Evolutionary conservation across 2,113 vertebrate species (phyloP).

Genomic region (Aegithalos caudatus): DNA sequence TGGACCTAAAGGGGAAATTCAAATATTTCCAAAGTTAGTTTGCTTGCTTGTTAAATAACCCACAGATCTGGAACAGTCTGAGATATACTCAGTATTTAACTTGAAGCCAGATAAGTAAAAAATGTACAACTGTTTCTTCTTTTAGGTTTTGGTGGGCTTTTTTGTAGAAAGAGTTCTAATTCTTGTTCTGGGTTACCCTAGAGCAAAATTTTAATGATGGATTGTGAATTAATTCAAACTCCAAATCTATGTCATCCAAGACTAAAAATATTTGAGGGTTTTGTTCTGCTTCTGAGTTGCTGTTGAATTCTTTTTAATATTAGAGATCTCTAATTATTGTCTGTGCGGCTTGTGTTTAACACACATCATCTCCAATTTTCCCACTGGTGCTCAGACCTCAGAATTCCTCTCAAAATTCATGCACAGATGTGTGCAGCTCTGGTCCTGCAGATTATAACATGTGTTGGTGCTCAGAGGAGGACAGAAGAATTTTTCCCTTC

Average conservation of each 20-base stretch:
- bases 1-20: background rate
- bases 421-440: background rate
- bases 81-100: background rate
- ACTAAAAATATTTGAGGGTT: background rate
- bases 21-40: background rate
- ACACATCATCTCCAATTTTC: background rate
- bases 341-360: background rate
- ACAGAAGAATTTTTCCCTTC: background rate
- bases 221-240: background rate
- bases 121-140: background rate
- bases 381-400: background rate
- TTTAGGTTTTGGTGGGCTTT: background rate
- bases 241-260: background rate
- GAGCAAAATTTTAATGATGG: background rate
- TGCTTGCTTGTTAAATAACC: background rate
- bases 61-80: background rate
- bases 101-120: background rate
- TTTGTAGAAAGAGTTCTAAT: background rate
- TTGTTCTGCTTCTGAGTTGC: background rate
- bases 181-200: background rate
- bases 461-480: background rate
- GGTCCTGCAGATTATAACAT: background rate
- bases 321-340: background rate
- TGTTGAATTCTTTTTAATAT: background rate
- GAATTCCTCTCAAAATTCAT: background rate